Base-by-base conservation (phyloP, 2,797 vertebrate genomes). In the Potorous gilbertii region DNA sequence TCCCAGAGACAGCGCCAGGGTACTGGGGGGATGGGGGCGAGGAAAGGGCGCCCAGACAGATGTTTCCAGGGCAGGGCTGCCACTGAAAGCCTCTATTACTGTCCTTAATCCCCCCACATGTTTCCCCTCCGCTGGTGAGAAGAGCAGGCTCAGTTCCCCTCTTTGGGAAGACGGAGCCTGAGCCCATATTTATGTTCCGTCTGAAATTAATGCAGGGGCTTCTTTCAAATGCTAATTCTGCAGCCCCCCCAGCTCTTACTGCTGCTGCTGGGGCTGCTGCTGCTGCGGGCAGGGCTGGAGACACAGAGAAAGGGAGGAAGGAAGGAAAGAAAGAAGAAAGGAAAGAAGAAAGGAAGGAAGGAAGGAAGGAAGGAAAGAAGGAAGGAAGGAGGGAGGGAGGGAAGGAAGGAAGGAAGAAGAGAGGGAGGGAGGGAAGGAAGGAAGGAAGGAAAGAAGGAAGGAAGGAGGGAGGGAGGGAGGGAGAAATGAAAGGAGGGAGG, bases 191-290 rank as follows among this genome's bases (percentile, higher is more conserved):
- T 97, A 96, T 93, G 96, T 98, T 98, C 87, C 46, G 57, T 98
- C 97, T 98, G 96, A 98, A 97, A 98, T 96, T 97, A 98, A 98
- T 97, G 96, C 97, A 98, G 95, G 54, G 97, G 96, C 97, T 94
- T 94, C 97, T 98, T 98, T 98, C 94, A 98, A 95, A 98, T 92
- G 90, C 12, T 97, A 98, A 98, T 98, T 89, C 93, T 21, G 96
- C 97, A 96, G 93, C 95, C 21, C 40, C 62, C 34, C 18, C 18
- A 8, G 6, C 55, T 0, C 1, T 8, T 57, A 24, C 27, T 57
- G 62, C 31, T 14, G 62, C 74, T 40, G n/a, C 18, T 40, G 50
- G 52, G 52, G 31, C n/a, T 40, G 18, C 6, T 40, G 18, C 66
- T 24, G 18, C n/a, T 46, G 5, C 6, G 1, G 21, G 2, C 21